These are phyloP conservation scores for Hydrotaea diabolus DNA, from an alignment of 2,888 invertebrate species.

Conservation along the genomic window DNA sequence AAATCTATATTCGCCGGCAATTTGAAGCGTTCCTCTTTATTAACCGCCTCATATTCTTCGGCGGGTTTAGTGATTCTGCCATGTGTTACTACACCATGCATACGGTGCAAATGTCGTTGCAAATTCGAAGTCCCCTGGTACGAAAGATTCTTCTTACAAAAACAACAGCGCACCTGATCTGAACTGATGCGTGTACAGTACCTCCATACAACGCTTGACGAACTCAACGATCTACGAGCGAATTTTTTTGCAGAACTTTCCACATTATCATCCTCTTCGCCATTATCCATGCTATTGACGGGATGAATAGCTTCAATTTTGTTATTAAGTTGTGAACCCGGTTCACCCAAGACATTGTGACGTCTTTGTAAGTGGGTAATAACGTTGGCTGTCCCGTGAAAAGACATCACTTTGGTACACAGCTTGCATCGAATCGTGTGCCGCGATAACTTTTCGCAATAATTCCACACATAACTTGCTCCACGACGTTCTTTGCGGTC, in stretches of 20 bases:
- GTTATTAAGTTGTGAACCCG: conserved; percentile 54
- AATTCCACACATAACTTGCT: conserved; percentile 75
- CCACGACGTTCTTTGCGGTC: conserved; percentile 71
- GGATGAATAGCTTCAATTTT: conserved; percentile 48
- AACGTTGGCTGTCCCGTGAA: conserved; percentile 76
- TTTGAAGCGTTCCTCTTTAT: conserved; percentile 51
- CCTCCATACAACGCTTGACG: conserved; percentile 73
- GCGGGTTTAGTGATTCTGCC: conserved; percentile 59
- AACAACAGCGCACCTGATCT: conserved; percentile 73
- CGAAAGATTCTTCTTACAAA: conserved; percentile 74
- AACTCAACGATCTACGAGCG: conserved; percentile 53
- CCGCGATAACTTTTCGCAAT: conserved; percentile 73
- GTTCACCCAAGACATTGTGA: conserved; percentile 72
- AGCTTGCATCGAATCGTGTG: conserved; percentile 73
- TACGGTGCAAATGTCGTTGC: conserved; percentile 75
- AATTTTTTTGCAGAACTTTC: conserved; percentile 45
- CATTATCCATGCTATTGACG: conserved; percentile 38
- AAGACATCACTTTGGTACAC: conserved; percentile 73
- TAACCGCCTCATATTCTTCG: conserved; percentile 53
- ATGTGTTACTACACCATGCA: conserved; percentile 73
- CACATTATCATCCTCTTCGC: conserved; percentile 49
- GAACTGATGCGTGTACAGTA: conserved; percentile 72
- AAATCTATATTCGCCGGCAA: conserved; percentile 59
- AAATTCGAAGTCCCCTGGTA: conserved; percentile 75
- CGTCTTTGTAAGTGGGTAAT: conserved; percentile 74